Conservation (phyloP, 1,140 invertebrate genomes). For the Manduca sexta region DNA sequence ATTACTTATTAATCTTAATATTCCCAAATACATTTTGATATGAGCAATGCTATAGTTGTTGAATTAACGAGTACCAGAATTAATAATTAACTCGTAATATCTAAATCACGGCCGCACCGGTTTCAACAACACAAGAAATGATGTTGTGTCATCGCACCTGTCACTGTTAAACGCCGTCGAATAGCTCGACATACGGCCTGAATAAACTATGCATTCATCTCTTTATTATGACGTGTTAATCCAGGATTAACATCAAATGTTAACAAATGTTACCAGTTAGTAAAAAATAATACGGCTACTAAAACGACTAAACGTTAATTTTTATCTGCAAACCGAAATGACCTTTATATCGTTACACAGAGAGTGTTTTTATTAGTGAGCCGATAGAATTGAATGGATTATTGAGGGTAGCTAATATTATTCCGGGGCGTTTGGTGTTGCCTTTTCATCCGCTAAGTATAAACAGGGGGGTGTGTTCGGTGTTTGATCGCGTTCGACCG, state of each 20-base stretch:
- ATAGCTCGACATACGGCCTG: constrained; percentile 61
- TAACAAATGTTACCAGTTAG: constrained; percentile 72
- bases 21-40: too few relatives aligned
- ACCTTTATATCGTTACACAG: constrained; percentile 12
- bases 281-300: constrained; percentile 41
- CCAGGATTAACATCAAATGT: constrained; percentile 71
- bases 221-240: constrained; percentile 73
- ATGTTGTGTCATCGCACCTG: constrained; percentile 55
- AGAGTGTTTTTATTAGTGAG: constrained; percentile 26
- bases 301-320: constrained; percentile 1
- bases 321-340: constrained; percentile 9
- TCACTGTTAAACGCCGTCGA: constrained; percentile 52
- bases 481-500: constrained; percentile 60
- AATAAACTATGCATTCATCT: constrained; percentile 68
- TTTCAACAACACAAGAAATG: constrained; percentile 45
- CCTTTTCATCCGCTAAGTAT: constrained; percentile 71
- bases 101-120: neutral
- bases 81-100: neutral
- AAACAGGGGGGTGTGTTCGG: constrained; percentile 67
- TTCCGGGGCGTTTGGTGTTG: constrained; percentile 68
- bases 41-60: too few relatives aligned
- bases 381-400: constrained; percentile 50
- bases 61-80: too few relatives aligned
- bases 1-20: too few relatives aligned
- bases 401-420: constrained; percentile 71